Conservation (phyloP, 1,140 invertebrate species). For the Agrypnia vestita region DNA sequence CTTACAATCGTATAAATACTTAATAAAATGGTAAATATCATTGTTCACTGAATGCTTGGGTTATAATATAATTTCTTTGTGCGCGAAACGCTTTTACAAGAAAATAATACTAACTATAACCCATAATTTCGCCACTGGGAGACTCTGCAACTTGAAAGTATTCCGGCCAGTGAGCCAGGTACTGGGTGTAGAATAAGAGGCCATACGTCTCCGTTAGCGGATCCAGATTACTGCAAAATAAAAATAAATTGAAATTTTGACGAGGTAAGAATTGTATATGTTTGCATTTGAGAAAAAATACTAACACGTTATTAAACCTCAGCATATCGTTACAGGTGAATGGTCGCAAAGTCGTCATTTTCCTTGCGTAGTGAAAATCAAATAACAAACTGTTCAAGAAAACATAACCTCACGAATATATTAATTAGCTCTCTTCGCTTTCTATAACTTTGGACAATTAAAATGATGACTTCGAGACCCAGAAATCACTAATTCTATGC, state of each 20-base stretch:
- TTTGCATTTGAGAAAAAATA: not conserved
- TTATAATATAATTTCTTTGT: too few relatives aligned
- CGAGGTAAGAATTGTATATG: not conserved
- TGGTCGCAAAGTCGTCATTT: constrained; percentile 93
- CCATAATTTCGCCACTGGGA: constrained; percentile 96
- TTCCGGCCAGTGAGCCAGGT: constrained; percentile 98
- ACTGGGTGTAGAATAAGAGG: constrained; percentile 97
- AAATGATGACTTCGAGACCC: not conserved
- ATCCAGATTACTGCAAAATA: constrained; percentile 90
- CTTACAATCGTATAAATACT: too few relatives aligned
- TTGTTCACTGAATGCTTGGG: too few relatives aligned
- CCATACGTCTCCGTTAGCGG: constrained; percentile 98
- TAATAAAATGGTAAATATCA: too few relatives aligned
- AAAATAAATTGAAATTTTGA: not conserved
- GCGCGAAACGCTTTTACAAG: constrained; percentile 56
- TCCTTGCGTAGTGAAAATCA: not conserved
- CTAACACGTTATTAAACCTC: constrained; percentile 96
- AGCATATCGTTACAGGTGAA: constrained; percentile 97
- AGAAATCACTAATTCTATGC: not conserved
- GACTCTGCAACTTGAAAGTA: constrained; percentile 98
- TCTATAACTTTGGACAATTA: not conserved
- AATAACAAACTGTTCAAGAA: not conserved
- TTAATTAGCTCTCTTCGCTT: too few relatives aligned
- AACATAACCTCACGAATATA: constrained; percentile 1
- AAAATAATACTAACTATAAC: constrained; percentile 82